Evolutionary conservation across 2,797 vertebrate species (phyloP), one percentile per base, ranked within the genome.

Genomic region (Diceros bicornis): DNA sequence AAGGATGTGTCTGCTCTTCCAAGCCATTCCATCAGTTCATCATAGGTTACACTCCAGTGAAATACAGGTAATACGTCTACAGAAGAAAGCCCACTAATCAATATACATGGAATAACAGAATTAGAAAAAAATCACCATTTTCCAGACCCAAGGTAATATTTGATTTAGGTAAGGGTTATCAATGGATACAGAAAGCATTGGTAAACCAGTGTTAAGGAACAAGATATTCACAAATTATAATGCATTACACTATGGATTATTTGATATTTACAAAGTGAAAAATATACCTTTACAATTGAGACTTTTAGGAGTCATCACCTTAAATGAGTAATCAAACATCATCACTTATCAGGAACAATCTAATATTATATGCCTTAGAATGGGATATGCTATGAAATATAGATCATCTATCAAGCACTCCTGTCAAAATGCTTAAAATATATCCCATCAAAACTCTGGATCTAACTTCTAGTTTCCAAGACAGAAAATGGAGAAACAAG

Each of bases 201-300:
- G 2, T 66, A 29, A 93, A 86, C 59, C n/a, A 0, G 74, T 37
- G 16, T 59, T 89, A 81, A 69, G 32, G 6, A 79, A 85, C n/a
- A 66, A 87, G 37, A 34, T 14, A 66, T 62, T 66, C 16, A 83
- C 13, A 83, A 87, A 27, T 95, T 84, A 1, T 13, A 83, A 47
- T 68, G 29, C 16, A 62, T 75, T 69, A 32, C 4, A 34, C 7
- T 72, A 21, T 16, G 11, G 5, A 69, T 41, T 87, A 21, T 69
- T 91, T 93, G 78, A 93, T 78, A 61, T 37, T 85, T 83, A 66
- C 12, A 77, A 75, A 93, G 37, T 3, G 75, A 77, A 89, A 96
- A n/a, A 52, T 64, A n/a, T 12, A 32, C 4, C 27, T 96, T 82
- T 71, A 57, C 11, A 72, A 55, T 29, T 18, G 12, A 61, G 25